Evolutionary conservation across 1,140 invertebrate genomes (phyloP), one percentile per base, ranked within the genome.

Genomic region (Scaptomyza montana): DNA sequence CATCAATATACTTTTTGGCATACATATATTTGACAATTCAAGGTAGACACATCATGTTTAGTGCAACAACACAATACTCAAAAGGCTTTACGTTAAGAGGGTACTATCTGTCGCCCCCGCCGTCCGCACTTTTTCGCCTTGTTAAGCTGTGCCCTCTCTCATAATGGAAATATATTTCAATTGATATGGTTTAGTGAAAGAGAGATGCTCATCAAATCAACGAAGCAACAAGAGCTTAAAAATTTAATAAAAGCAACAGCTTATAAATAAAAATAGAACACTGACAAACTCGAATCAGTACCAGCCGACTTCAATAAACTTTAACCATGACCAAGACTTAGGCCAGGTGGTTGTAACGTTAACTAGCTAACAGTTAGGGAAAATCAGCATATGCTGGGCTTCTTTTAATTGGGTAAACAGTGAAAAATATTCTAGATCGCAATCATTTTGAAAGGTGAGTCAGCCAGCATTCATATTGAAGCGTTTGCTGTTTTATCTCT

Each of bases 191-290:
- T 90, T 78, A 77, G 61, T 36, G 49, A 53, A 53, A 54, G 33
- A 7, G 46, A 50, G 53, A 57, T 77, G 63, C 76, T 90, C 87
- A 80, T 75, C 66, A 76, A 89, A 70, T 66, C 80, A 55, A 59
- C 74, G 82, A 87, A 56, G 82, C 79, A 70, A 77, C 90, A 87
- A 81, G 9, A 84, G 87, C 82, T 90, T 90, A 73, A 84, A 36
- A 81, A 80, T 87, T 90, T 87, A 90, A 90, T 87, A 90, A 80
- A 59, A 65, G 54, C 78, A 77, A 80, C 67, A 68, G 74, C 75
- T 69, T 79, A 75, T 77, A 76, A 63, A 65, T 33, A 36, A 36
- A 36, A 6, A 50, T 41, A 19, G n/a, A 54, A 65, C 13, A 4
- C 33, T 59, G 43, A 41, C 21, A 77, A 69, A 47, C 43, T 39